phyloP scores from a whole-genome alignment of 2,888 invertebrate genomes.

The Pammene fasciana region DNA sequence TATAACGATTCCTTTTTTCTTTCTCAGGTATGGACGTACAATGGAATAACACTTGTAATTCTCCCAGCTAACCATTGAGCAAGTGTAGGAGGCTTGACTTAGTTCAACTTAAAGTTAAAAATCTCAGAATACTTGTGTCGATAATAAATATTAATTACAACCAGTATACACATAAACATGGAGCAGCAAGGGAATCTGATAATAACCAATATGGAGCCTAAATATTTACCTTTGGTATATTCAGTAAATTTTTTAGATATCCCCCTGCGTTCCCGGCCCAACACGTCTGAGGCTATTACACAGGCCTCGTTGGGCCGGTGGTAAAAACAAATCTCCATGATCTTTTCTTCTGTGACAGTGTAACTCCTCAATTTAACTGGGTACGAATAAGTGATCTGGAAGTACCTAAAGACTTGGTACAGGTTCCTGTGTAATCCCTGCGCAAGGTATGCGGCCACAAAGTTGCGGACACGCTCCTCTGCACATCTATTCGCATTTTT shows the following conservation, averaged over 20 bases:
- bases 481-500: constrained; percentile 22
- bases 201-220: too few species aligned
- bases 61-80: too few species aligned
- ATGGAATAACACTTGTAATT: too few species aligned
- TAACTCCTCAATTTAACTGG: constrained; percentile 27
- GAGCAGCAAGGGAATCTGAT: too few species aligned
- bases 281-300: constrained; percentile 27
- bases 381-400: constrained; percentile 27
- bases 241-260: constrained; percentile 33
- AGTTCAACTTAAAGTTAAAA: too few species aligned
- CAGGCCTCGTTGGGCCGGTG: constrained; percentile 32
- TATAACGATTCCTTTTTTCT: too few species aligned
- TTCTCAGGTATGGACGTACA: too few species aligned
- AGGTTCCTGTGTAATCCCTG: constrained; percentile 40
- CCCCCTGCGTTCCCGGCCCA: constrained; percentile 42
- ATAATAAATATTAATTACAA: too few species aligned
- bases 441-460: constrained; percentile 42
- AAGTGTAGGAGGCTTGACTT: too few species aligned
- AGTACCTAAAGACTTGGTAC: constrained; percentile 41
- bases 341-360: constrained; percentile 38
- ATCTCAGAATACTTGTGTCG: too few species aligned
- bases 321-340: constrained; percentile 42
- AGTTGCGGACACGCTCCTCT: constrained; percentile 39
- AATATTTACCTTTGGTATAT: constrained; percentile 23
- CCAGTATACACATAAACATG: too few species aligned